Evolutionary conservation across 92 coral and sea anemone species (phyloP).

Genomic region (Zoanthus sansibaricus): DNA sequence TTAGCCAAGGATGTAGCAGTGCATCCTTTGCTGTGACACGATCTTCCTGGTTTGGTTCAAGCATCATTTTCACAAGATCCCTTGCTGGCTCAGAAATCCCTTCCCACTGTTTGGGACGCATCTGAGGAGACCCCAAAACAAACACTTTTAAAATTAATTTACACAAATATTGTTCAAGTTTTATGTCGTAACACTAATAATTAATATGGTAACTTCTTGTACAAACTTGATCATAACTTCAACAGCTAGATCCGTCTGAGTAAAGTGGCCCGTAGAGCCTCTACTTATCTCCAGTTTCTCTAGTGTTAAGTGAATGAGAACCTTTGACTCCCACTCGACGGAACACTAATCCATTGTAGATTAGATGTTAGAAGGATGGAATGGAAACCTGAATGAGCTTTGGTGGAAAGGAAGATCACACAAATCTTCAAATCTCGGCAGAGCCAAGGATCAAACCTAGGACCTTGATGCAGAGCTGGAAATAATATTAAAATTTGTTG

Average conservation of each 20-base stretch:
- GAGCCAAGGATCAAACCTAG: too few relatives aligned
- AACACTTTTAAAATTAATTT: not conserved
- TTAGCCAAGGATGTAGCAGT: constrained; percentile 93
- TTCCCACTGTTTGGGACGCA: constrained; percentile 96
- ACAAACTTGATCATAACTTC: not conserved
- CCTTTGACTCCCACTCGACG: too few relatives aligned
- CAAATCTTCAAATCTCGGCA: too few relatives aligned
- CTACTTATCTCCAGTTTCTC: too few relatives aligned
- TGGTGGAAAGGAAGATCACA: too few relatives aligned
- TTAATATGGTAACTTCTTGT: not conserved
- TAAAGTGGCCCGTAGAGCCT: too few relatives aligned
- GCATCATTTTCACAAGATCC: constrained; percentile 83
- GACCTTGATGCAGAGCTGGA: too few relatives aligned
- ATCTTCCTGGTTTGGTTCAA: constrained; percentile 76
- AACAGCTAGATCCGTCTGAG: not conserved
- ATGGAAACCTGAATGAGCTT: too few relatives aligned
- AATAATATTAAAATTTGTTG: too few relatives aligned
- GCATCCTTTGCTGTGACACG: constrained; percentile 89
- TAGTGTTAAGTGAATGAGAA: too few relatives aligned
- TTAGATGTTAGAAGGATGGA: too few relatives aligned
- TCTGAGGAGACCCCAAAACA: constrained; percentile 49
- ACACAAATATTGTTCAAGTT: not conserved
- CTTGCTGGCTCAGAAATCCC: constrained; percentile 88
- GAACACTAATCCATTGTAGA: too few relatives aligned
- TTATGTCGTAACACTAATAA: not conserved